These are phyloP conservation scores for Erebia aethiops DNA, from an alignment of 2,888 invertebrate species.

Conservation along the genomic window DNA sequence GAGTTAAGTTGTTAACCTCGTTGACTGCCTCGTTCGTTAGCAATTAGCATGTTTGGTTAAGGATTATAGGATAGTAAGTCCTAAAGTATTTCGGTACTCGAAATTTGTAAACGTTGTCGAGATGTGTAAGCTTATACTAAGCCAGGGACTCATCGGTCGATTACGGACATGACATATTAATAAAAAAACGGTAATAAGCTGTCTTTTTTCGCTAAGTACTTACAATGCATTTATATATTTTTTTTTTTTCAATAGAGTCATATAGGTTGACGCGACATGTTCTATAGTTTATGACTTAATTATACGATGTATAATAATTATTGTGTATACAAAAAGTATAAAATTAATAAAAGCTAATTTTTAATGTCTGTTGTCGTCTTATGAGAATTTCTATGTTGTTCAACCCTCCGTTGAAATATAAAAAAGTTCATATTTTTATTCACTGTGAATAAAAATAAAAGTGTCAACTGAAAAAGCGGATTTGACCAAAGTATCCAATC, in stretches of 20 bases:
- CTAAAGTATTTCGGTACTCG: too few relatives aligned
- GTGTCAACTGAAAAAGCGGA: background rate
- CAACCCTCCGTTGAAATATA: background rate
- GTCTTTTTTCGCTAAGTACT: too few relatives aligned
- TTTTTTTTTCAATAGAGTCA: background rate
- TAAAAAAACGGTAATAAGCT: too few relatives aligned
- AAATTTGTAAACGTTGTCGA: too few relatives aligned
- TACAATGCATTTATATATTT: slow-evolving; percentile 7
- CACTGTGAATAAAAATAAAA: background rate
- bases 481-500: background rate
- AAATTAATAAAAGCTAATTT: too few relatives aligned
- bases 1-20: too few relatives aligned
- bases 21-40: too few relatives aligned
- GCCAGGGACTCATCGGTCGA: slow-evolving; percentile 13
- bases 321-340: background rate
- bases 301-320: slow-evolving; percentile 7
- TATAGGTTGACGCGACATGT: background rate
- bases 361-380: background rate
- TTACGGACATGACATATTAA: background rate
- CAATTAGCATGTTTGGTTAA: too few relatives aligned
- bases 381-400: background rate
- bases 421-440: background rate
- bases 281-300: background rate
- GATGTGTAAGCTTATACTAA: too few relatives aligned
- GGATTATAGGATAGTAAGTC: too few relatives aligned